Base-by-base conservation (phyloP, 2,888 invertebrate species). In the Chouioia cunea region DNA sequence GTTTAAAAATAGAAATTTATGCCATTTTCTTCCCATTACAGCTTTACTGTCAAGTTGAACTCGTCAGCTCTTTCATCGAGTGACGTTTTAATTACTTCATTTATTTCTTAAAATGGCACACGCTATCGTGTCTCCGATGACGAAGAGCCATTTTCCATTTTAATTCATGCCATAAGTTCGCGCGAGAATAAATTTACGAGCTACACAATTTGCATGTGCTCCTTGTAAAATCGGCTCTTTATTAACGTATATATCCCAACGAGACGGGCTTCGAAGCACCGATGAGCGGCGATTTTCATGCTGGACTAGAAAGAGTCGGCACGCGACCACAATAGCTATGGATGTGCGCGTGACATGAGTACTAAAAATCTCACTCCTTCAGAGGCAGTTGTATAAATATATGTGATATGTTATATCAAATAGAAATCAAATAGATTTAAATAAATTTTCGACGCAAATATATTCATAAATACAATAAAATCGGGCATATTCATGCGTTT, bases 61-160 rank as follows among this genome's bases (percentile, higher is more conserved):
- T 57, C 36, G 6, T 52, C 43, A 16, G 18, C 20, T 46, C 36
- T 2, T 36, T 14, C 18, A 22, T 23, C 47, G 48, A 44, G 62
- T 62, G 10, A 12, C 57, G 71, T 59, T 70, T 72, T 74, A 76
- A 75, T 75, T 76, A 72, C 73, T 74, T 73, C 75, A 76, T 76
- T 75, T 74, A 76, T 76, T 76, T 76, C 75, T 75, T 70, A 70
- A 70, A 75, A 74, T 68, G 68, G 62, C 70, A 71, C 64, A 72
- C 54, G 71, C 62, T 73, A 65, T 65, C 63, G 47, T 67, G 44
- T 53, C 53, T 22, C 27, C 43, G 66, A 75, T 74, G 73, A 76
- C 75, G 70, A 72, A 75, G 63, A 74, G 67, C 72, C 70, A 63
- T 71, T 74, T 76, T 73, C 65, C 52, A 70, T 71, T 71, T 70